These are phyloP conservation scores for Xiphophorus birchmanni DNA, from an alignment of 2,797 vertebrate species.

Conservation along the genomic window DNA sequence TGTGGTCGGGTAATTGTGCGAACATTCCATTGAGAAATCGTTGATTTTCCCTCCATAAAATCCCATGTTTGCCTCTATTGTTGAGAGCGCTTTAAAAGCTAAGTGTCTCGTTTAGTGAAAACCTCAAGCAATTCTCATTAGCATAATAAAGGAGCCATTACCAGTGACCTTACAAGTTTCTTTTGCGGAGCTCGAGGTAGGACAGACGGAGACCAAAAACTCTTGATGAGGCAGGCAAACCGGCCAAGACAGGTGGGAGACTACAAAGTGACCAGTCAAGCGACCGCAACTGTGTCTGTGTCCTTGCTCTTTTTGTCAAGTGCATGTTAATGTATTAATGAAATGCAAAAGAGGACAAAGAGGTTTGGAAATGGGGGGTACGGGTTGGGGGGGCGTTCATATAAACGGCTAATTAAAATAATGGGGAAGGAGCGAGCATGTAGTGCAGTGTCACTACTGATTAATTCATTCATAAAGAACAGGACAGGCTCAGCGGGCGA, in stretches of 20 bases:
- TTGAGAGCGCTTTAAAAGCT: conserved; percentile 21
- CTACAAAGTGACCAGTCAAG: conserved; percentile 79
- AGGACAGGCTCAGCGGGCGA: conserved; percentile 56
- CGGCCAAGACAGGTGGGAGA: conserved; percentile 42
- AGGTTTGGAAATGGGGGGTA: conserved; percentile 21
- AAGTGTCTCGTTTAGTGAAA: conserved; percentile 1
- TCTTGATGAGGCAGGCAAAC: conserved; percentile 26
- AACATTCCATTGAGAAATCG: conserved; percentile 2
- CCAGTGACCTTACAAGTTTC: conserved; percentile 71
- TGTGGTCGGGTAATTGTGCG: conserved; percentile 35
- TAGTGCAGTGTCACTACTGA: conserved; percentile 92
- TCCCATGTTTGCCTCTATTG: conserved; percentile 13
- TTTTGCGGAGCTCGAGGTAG: conserved; percentile 32
- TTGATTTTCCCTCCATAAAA: conserved; percentile 5
- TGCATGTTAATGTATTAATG: conserved; percentile 89
- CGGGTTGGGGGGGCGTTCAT: conserved; percentile 78
- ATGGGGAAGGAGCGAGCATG: conserved; percentile 92
- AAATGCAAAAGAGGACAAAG: conserved; percentile 82
- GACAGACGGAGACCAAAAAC: conserved; percentile 42
- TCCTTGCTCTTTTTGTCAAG: conserved; percentile 80
- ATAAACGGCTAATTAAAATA: conserved; percentile 96
- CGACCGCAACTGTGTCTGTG: conserved; percentile 54
- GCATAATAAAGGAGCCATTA: conserved; percentile 68
- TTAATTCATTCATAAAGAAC: conserved; percentile 93
- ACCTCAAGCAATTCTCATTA: conserved; percentile 42